Base-by-base conservation (phyloP, 2,113 vertebrate genomes). In the Ellobius talpinus region DNA sequence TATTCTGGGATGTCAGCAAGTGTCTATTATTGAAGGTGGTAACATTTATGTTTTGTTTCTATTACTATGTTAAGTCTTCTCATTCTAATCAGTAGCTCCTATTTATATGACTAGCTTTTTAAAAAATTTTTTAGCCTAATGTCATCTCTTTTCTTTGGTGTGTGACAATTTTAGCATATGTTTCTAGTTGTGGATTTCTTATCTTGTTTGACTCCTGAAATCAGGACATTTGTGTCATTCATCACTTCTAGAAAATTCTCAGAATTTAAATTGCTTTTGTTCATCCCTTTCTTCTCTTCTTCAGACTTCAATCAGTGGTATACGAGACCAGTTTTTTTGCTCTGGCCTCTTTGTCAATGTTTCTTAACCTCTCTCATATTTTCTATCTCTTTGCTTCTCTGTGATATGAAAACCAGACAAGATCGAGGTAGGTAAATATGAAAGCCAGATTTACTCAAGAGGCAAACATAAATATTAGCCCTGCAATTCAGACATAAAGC, bases 331-430 rank as follows among this genome's bases (percentile, higher is more conserved):
- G 70, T 94, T 94, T 96, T 96, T 96, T 97, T 93, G 23, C 42
- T 95, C 87, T 87, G 68, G 87, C 91, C 39, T 93, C 91, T 78
- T 0, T 96, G 72, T 96, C 95, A 89, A n/a, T 97, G 93, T 96
- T 96, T 95, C 95, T 97, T 98, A 98, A 98, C 96, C 76, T 97
- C 17, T 95, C 95, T 98, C 89, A 92, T 97, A 91, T 98, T 98
- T 97, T 97, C 90, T 95, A 66, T 97, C 94, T 98, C 97, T 97
- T 96, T 97, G 95, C 96, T 98, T 96, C 96, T 98, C 90, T 97
- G 95, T 98, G 96, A 97, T 97, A 95, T 96, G 97, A 98, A 97
- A 97, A 96, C 96, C 96, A 97, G 96, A 94, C 87, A 96, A 96
- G 91, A 98, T 92, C 1, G 95, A 98, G 96, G 96, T 96, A 97